Conservation (phyloP, 2,888 invertebrate genomes). For the Periphyllus acericola region DNA sequence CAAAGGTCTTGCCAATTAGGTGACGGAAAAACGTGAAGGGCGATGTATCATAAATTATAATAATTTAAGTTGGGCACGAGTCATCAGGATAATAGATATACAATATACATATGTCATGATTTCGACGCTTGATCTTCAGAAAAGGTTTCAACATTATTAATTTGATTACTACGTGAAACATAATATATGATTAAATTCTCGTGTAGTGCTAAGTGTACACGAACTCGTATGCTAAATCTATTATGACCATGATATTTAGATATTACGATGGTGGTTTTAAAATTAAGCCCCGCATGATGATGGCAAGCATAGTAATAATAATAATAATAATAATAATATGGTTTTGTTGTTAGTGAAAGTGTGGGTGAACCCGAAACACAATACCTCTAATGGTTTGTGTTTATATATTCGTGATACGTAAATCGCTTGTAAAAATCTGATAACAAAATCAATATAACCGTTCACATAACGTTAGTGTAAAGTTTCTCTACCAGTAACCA, state of each 20-base stretch:
- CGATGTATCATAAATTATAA: neutral
- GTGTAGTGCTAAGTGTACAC: neutral
- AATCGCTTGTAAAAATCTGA: conserved; percentile 24
- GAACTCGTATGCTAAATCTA: neutral
- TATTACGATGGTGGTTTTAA: conserved; percentile 42
- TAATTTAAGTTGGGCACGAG: neutral
- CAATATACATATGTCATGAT: neutral
- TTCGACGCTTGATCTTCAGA: neutral
- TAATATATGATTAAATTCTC: conserved; percentile 8
- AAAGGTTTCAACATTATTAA: neutral
- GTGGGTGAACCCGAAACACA: conserved; percentile 52
- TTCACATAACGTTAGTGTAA: neutral
- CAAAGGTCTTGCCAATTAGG: neutral
- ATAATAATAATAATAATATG: neutral
- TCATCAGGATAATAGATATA: neutral
- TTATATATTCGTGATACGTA: conserved; percentile 42
- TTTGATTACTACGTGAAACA: neutral
- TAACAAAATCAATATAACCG: conserved; percentile 12
- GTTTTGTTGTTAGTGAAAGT: conserved; percentile 53
- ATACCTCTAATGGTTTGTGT: neutral
- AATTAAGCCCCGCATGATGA: conserved; percentile 37
- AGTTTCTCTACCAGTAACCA: neutral
- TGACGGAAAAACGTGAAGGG: neutral
- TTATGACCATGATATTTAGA: conserved; percentile 49
- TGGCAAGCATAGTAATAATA: conserved; percentile 28